Percentiles rank a stretch among this genome's conserved stretches.
Conservation (phyloP, 2,888 invertebrate genomes). For the Aspidiotus destructor region DNA sequence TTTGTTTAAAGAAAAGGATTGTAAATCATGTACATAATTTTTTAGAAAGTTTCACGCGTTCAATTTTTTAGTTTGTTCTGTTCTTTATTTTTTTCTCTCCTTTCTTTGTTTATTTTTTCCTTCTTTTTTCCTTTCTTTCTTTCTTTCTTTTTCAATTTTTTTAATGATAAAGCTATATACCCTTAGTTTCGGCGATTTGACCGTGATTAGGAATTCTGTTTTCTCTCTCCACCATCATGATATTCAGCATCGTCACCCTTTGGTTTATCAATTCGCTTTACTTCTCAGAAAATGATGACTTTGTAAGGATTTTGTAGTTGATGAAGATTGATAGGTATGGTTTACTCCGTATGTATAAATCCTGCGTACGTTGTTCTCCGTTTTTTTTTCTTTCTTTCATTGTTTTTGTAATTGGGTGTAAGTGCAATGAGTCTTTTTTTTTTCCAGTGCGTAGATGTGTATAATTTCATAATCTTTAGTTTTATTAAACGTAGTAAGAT, state of each 20-base stretch:
- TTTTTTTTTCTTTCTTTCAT: conserved; percentile 4
- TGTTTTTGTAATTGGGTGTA: conserved; percentile 21
- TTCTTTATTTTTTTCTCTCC: background rate
- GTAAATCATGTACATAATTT: background rate
- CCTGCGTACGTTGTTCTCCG: background rate
- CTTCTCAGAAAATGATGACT: background rate
- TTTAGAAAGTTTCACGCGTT: background rate
- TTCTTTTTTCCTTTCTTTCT: conserved; percentile 1
- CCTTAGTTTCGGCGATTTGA: background rate
- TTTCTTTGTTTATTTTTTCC: background rate
- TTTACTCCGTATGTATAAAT: background rate
- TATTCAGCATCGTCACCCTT: background rate
- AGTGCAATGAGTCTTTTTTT: conserved; percentile 25
- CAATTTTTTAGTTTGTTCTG: background rate
- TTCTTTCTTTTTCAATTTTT: background rate
- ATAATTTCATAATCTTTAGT: no score
- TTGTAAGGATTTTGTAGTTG: background rate
- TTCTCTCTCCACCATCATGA: background rate
- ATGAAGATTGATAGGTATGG: background rate
- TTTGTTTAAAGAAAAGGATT: background rate
- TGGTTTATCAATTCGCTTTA: background rate
- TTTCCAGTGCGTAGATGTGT: no score
- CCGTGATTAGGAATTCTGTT: background rate
- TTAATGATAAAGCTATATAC: background rate
- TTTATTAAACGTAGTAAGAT: no score